Evolutionary conservation across 2,113 vertebrate genomes (phyloP).

Genomic region (Phaethornis superciliosus): DNA sequence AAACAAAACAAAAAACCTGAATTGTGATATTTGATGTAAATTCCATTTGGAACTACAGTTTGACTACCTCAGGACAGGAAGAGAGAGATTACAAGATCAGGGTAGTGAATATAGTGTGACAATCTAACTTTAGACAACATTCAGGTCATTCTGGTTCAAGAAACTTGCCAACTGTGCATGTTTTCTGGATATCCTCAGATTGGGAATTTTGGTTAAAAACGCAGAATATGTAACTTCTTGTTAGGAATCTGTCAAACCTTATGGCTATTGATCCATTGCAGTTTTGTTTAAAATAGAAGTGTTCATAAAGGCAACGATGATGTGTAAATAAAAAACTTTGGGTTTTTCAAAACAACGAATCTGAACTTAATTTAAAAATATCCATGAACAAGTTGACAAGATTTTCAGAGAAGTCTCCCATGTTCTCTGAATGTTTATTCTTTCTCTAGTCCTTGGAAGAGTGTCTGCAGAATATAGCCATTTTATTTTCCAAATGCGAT

Average conservation of each 20-base stretch:
- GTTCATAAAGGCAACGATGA: neutral
- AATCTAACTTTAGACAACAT: neutral
- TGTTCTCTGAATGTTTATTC: slow-evolving; percentile 9
- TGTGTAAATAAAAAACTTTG: neutral
- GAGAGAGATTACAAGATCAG: neutral
- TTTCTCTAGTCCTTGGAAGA: neutral
- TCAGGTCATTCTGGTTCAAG: neutral
- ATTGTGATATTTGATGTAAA: neutral
- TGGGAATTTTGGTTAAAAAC: slow-evolving; percentile 8
- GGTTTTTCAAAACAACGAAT: neutral
- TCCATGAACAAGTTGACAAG: neutral
- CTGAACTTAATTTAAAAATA: slow-evolving; percentile 31
- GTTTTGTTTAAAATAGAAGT: slow-evolving; percentile 21
- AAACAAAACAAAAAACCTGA: neutral
- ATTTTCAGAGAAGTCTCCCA: neutral
- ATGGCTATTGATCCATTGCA: neutral
- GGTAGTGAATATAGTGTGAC: neutral
- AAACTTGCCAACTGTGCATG: neutral
- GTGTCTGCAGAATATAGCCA: neutral
- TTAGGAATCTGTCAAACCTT: slow-evolving; percentile 24
- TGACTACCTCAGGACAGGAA: neutral
- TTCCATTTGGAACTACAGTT: neutral
- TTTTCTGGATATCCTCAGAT: neutral
- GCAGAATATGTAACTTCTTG: neutral
- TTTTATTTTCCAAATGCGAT: slow-evolving; percentile 12